phyloP scores from a whole-genome alignment of 2,888 invertebrate genomes.

The Drosophila ustulata region DNA sequence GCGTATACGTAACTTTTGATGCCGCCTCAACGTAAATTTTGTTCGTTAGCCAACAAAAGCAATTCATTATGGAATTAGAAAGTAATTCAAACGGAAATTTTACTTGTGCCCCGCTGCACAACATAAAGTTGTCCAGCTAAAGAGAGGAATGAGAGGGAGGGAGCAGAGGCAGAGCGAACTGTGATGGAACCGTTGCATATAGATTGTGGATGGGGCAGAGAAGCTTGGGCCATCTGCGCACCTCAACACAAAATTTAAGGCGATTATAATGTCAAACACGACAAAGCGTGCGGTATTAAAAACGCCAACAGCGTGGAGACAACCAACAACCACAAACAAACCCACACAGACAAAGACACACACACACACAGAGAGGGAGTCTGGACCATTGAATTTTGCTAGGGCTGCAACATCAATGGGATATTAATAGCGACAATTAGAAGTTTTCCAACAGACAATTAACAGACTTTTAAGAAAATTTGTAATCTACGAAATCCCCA shows the following conservation, averaged over 20 bases:
- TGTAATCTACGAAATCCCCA: neutral
- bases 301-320: conserved; percentile 71
- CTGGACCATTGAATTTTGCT: conserved; percentile 21
- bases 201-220: neutral
- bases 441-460: neutral
- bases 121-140: conserved; percentile 55
- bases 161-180: neutral
- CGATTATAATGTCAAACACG: conserved; percentile 83
- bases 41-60: conserved; percentile 74
- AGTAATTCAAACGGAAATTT: conserved; percentile 81
- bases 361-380: conserved; percentile 8
- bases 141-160: conserved; percentile 1
- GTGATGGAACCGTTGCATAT: conserved; percentile 5
- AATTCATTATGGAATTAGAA: conserved; percentile 80
- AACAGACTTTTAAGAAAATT: conserved; percentile 1
- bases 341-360: conserved; percentile 12
- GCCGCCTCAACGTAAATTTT: conserved; percentile 69
- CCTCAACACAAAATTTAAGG: conserved; percentile 80
- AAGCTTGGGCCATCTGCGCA: conserved; percentile 57
- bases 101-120: conserved; percentile 75
- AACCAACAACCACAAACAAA: conserved; percentile 46
- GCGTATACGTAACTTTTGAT: conserved; percentile 76
- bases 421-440: conserved; percentile 8
- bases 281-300: conserved; percentile 80
- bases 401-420: conserved; percentile 13